Evolutionary conservation across 2,797 vertebrate genomes (phyloP), one percentile per base, ranked within the genome.

Genomic region (Steatocranus sp.): DNA sequence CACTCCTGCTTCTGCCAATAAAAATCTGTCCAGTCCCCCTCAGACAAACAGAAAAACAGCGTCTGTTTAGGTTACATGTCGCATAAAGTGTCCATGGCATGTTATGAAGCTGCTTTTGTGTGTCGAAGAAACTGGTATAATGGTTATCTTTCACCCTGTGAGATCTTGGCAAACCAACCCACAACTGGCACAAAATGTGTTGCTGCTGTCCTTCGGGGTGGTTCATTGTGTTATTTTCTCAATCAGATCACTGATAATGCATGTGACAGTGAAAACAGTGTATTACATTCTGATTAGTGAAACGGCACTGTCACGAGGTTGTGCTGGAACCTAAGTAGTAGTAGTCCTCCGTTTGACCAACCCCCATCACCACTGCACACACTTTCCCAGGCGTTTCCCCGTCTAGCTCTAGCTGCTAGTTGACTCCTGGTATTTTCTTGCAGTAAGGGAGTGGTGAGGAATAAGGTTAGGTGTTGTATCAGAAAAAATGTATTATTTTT

Each of bases 341-440:
- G 53, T 27, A 58, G 87, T 87, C 81, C 78, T 83, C 76, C 3
- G 43, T 80, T 76, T 56, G 49, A 15, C 76, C 43, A 56, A 66
- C 81, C 48, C 77, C 48, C 75, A 17, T 51, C 86, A 68, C 85
- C 77, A 27, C 75, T 7, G 54, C 68, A 2, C 78, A 83, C 77
- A 9, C 56, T 73, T 95, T 95, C 93, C 91, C 94, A 95, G 88
- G 92, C 88, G 73, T 92, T 92, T 93, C 87, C 6, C 48, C 77
- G 34, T 87, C 79, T 3, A 61, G 17, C 18, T 77, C 49, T 43
- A 11, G 32, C 78, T 74, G 79, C 83, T 30, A 56, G 53, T 58
- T 32, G 54, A 32, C 54, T 7, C 7, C 27, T 58, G 54, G 9
- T 18, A 58, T 58, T 74, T 27, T 79, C 20, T 83, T 30, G 2